Base-by-base conservation (phyloP, 2,888 invertebrate genomes). In the Trissonchulus latispiculum region DNA sequence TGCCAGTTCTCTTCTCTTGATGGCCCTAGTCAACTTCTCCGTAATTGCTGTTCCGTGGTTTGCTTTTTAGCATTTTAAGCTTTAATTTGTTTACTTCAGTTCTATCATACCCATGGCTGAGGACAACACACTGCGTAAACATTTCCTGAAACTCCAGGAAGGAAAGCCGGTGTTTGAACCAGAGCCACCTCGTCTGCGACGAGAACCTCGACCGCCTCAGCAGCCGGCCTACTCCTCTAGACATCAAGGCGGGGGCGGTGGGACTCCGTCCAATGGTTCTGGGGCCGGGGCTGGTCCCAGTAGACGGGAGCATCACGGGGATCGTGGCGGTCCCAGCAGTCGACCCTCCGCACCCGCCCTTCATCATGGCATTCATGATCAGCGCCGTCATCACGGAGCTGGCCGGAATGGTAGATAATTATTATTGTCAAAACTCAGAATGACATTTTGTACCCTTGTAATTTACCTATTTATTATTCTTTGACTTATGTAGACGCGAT, bases 61-160 rank as follows among this genome's bases (percentile, higher is more conserved):
- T n/a, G n/a, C n/a, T n/a, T n/a, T n/a, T n/a, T n/a, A n/a, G n/a
- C n/a, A n/a, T n/a, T n/a, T n/a, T n/a, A n/a, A n/a, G n/a, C n/a
- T n/a, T n/a, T n/a, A n/a, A n/a, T n/a, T n/a, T n/a, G n/a, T n/a
- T n/a, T 31, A 15, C 18, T 68, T 68, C 36, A 68, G 85, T 76
- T 95, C 94, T 75, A 95, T 95, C 81, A 91, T 96, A 77, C 93
- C 92, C 84, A 90, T 90, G 72, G 88, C 88, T 75, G 93, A 93
- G 75, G 96, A 96, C 73, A 95, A 96, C 84, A 99, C 97, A 18
- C 87, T 99, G 76, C 89, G 96, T 66, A 89, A 96, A 75, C 97
- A 97, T 87, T 99, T 99, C 89, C 95, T 95, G 84, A 93, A 95
- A 85, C 93, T 97, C 79, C 97, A 97, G 85, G 93, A 83, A 75